These are phyloP conservation scores for Melanaphis sacchari DNA, from an alignment of 1,140 invertebrate genomes.

Conservation along the genomic window DNA sequence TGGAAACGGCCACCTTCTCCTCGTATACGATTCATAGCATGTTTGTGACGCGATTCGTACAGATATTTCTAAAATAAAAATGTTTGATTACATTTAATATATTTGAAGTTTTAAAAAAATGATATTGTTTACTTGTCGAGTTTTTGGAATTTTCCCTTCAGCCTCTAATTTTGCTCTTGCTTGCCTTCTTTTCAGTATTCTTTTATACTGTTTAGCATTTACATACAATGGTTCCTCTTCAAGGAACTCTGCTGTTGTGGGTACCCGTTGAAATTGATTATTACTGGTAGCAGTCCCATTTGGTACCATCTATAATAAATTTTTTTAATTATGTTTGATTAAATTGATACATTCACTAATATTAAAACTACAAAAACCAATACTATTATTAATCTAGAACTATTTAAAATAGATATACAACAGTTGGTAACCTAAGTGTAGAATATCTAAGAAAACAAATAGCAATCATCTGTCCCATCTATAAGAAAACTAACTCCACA, in stretches of 20 bases:
- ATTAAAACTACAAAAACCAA: too few species aligned
- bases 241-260: conserved; percentile 75
- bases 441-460: too few species aligned
- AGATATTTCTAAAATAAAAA: conserved; percentile 87
- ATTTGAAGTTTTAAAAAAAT: not conserved
- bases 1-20: conserved; percentile 97
- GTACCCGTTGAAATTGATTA: conserved; percentile 71
- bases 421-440: too few species aligned
- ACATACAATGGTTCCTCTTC: conserved; percentile 96
- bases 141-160: conserved; percentile 94
- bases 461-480: too few species aligned
- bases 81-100: conserved; percentile 44
- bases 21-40: conserved; percentile 96
- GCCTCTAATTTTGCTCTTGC: conserved; percentile 90
- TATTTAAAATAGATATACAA: too few species aligned
- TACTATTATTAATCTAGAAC: too few species aligned
- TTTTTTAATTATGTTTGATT: conserved; percentile 9
- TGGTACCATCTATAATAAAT: conserved; percentile 58
- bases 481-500: too few species aligned
- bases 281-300: conserved; percentile 27
- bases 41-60: conserved; percentile 96
- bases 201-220: conserved; percentile 97
- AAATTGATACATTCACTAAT: not conserved
- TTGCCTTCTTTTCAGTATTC: conserved; percentile 88
- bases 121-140: conserved; percentile 81